A percentile compares a stretch with the other conserved stretches of the same genome.
Conservation (phyloP, 2,797 vertebrate genomes). For the Cossypha dichroa region DNA sequence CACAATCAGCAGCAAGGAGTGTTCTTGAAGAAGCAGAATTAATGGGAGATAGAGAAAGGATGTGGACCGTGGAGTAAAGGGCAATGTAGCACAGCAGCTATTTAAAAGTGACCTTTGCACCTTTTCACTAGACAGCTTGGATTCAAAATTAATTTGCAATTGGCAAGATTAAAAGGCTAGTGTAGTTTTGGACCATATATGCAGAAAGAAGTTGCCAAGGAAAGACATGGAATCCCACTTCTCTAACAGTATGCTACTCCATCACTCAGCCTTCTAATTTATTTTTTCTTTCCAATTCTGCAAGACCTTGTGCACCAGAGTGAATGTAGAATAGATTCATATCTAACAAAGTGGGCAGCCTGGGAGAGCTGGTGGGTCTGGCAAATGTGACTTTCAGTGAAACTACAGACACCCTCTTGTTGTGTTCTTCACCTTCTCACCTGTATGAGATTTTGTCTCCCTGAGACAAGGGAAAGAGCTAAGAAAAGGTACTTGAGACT, state of each 20-base stretch:
- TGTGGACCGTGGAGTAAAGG: not conserved
- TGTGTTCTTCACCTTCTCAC: not conserved
- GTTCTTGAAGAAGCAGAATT: not conserved
- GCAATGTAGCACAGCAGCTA: not conserved
- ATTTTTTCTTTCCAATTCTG: not conserved
- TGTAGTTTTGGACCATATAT: not conserved
- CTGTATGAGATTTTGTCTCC: not conserved
- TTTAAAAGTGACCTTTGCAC: constrained; percentile 30
- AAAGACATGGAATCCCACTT: not conserved
- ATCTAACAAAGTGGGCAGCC: not conserved
- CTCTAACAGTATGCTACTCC: not conserved
- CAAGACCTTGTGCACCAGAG: not conserved
- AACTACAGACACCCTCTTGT: not conserved
- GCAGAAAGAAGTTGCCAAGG: not conserved
- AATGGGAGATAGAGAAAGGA: not conserved
- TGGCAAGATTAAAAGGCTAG: not conserved
- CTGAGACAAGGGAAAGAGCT: not conserved
- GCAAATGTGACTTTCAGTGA: not conserved
- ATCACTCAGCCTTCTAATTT: not conserved
- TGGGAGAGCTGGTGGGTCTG: not conserved
- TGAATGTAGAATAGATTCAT: not conserved
- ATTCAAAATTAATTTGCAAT: constrained; percentile 9
- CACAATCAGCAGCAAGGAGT: not conserved
- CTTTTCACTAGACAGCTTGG: not conserved
- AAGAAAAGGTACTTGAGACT: not conserved